Evolutionary conservation across 2,888 invertebrate genomes (phyloP).

Genomic region (Drosophila lacicola): DNA sequence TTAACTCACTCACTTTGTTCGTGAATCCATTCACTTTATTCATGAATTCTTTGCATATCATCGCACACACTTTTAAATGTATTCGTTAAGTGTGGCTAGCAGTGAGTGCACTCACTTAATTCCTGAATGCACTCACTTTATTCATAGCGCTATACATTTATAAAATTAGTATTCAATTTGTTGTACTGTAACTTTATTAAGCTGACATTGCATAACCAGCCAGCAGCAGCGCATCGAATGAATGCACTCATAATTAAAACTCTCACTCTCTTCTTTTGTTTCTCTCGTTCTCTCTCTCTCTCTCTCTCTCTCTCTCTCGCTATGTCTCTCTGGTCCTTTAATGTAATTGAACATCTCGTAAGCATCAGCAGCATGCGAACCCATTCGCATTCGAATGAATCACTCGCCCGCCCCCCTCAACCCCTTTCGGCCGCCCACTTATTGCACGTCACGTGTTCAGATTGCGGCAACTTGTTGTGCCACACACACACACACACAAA

Average conservation of each 20-base stretch:
- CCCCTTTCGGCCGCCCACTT: not conserved
- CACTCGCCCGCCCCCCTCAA: not conserved
- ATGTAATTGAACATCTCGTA: not conserved
- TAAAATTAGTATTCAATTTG: too few relatives aligned
- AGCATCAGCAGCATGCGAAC: not conserved
- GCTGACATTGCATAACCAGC: too few relatives aligned
- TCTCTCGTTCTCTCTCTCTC: not conserved
- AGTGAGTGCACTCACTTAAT: not conserved
- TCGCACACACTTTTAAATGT: too few relatives aligned
- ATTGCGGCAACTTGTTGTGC: constrained; percentile 38
- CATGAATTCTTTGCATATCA: too few relatives aligned
- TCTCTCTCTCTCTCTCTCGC: not conserved
- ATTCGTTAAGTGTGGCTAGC: too few relatives aligned
- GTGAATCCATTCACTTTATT: not conserved
- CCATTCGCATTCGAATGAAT: not conserved
- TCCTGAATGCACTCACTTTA: not conserved
- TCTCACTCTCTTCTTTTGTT: not conserved
- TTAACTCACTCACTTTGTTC: not conserved
- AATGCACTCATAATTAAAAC: constrained; percentile 3
- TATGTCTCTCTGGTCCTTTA: not conserved
- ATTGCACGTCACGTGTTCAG: constrained; percentile 35
- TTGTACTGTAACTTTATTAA: too few relatives aligned
- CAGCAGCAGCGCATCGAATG: not conserved
- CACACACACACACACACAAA: constrained; percentile 1
- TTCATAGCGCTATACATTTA: too few relatives aligned